Percentiles rank a stretch among this genome's conserved stretches.
phyloP scores from a whole-genome alignment of 2,113 vertebrate species.

The Cololabis saira region DNA sequence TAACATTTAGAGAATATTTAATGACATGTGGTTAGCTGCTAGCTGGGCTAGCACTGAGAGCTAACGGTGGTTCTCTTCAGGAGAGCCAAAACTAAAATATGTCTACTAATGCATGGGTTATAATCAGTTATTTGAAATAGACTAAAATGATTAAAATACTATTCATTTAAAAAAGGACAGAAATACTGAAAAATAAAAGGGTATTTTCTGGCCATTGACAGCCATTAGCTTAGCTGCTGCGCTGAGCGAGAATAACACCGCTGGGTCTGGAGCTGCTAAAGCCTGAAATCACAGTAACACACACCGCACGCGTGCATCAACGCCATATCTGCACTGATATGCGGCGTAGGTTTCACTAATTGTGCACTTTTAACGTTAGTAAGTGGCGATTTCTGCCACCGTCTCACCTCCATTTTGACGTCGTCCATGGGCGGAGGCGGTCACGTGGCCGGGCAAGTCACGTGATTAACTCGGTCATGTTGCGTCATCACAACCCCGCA shows the following conservation, averaged over 20 bases:
- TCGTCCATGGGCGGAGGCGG: conserved; percentile 4
- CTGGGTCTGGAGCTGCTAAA: too few species aligned
- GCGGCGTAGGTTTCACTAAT: fast-evolving
- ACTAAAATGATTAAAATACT: neutral
- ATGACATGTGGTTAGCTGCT: neutral
- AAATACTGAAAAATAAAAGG: too few species aligned
- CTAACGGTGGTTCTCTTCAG: neutral
- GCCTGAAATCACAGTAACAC: too few species aligned
- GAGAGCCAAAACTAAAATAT: neutral
- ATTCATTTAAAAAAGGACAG: too few species aligned
- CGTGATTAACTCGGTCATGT: conserved; percentile 29
- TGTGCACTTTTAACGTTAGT: neutral
- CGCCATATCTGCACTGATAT: fast-evolving
- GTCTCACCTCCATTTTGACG: conserved; percentile 77
- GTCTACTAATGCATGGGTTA: neutral
- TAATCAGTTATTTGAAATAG: too few species aligned
- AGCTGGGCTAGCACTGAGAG: conserved; percentile 8
- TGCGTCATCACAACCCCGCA: too few species aligned
- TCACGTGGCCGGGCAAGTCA: too few species aligned
- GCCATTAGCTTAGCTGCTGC: conserved; percentile 30
- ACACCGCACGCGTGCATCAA: fast-evolving
- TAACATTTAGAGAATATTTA: neutral
- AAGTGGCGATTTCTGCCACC: neutral
- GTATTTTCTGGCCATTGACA: too few species aligned
- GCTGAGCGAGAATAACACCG: neutral